Evolutionary conservation across 2,113 vertebrate species (phyloP).

Genomic region (Theropithecus gelada): DNA sequence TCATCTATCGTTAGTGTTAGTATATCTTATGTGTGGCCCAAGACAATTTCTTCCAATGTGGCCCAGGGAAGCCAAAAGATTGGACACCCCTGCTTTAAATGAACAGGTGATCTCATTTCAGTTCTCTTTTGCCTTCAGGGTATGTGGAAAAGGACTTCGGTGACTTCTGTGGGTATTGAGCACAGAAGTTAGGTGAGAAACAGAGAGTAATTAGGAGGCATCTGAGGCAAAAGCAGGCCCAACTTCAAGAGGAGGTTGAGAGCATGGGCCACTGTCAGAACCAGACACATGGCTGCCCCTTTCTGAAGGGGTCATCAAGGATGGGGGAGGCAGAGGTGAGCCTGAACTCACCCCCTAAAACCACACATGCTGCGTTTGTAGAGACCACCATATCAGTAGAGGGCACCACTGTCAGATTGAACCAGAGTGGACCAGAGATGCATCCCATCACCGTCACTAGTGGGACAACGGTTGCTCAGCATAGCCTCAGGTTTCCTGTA

Average conservation of each 20-base stretch:
- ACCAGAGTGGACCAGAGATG: neutral
- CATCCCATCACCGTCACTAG: neutral
- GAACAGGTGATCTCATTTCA: neutral
- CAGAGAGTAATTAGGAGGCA: neutral
- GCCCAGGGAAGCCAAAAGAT: neutral
- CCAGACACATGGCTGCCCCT: neutral
- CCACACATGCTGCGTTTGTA: neutral
- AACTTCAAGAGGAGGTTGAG: neutral
- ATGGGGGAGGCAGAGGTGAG: neutral
- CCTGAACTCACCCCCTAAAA: neutral
- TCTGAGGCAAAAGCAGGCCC: neutral
- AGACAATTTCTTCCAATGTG: too few relatives aligned
- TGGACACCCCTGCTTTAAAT: neutral
- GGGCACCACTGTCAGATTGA: neutral
- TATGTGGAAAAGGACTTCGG: neutral
- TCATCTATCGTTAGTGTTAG: too few relatives aligned
- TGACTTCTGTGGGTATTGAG: neutral
- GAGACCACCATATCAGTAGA: neutral
- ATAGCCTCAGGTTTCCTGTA: neutral
- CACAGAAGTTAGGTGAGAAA: neutral
- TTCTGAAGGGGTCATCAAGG: neutral
- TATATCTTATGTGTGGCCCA: too few relatives aligned
- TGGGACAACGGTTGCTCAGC: neutral
- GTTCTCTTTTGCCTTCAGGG: neutral
- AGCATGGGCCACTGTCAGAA: neutral